A percentile compares a stretch with the other conserved stretches of the same genome.
Conservation (phyloP, 2,888 invertebrate genomes). For the Dicyrtoma fusca region DNA sequence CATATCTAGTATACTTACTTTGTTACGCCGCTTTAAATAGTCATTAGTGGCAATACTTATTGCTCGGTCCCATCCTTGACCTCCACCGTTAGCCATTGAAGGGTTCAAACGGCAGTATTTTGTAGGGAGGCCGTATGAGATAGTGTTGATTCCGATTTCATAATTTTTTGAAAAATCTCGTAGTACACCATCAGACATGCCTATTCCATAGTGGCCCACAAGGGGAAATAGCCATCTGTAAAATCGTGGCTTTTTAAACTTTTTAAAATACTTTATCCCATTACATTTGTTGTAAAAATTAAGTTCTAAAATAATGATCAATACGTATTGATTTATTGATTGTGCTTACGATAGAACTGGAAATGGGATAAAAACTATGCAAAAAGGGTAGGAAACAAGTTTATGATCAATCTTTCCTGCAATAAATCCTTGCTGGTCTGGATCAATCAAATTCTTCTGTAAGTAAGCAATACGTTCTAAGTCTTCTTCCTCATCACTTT, state of each 20-base stretch:
- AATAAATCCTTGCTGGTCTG: neutral
- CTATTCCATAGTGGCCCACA: conserved; percentile 16
- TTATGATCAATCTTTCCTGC: neutral
- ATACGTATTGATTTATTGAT: too few species aligned
- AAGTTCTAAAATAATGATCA: too few species aligned
- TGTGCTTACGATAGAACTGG: conserved; percentile 4
- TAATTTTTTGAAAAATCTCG: conserved; percentile 18
- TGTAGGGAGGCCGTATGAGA: conserved; percentile 7
- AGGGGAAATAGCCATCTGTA: conserved; percentile 19
- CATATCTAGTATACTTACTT: conserved; percentile 7
- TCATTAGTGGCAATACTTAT: conserved; percentile 11
- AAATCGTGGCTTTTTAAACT: too few species aligned
- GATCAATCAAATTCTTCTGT: neutral
- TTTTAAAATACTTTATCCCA: too few species aligned
- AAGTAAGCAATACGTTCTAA: neutral
- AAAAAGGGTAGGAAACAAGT: neutral
- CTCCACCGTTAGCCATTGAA: neutral
- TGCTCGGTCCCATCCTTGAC: conserved; percentile 4
- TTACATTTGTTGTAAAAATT: too few species aligned
- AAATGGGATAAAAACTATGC: conserved; percentile 10
- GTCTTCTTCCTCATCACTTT: neutral
- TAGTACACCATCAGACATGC: conserved; percentile 17
- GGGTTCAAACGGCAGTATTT: conserved; percentile 15
- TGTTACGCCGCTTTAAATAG: conserved; percentile 12
- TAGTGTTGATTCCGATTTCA: conserved; percentile 12